Evolutionary conservation across 2,888 invertebrate genomes (phyloP).

Genomic region (Xanthorhoe designata): DNA sequence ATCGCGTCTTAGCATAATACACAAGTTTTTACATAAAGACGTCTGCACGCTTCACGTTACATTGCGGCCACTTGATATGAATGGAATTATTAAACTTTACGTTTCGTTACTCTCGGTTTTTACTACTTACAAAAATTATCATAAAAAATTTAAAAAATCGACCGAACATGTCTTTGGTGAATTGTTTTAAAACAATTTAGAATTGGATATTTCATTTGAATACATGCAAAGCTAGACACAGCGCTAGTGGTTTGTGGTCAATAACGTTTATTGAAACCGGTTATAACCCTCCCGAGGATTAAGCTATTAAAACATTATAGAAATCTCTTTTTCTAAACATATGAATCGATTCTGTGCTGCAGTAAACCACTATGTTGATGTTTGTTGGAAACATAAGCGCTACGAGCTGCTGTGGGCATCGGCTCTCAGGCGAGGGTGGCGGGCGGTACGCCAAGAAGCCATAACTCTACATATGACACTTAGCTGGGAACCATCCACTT

Average conservation of each 20-base stretch:
- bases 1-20: slow-evolving; percentile 52
- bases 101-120: slow-evolving; percentile 55
- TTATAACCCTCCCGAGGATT: slow-evolving; percentile 28
- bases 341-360: slow-evolving; percentile 39
- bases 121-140: slow-evolving; percentile 40
- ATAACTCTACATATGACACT: slow-evolving; percentile 58
- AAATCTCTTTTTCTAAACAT: slow-evolving; percentile 32
- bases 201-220: slow-evolving; percentile 20
- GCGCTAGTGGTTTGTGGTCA: slow-evolving; percentile 25
- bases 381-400: slow-evolving; percentile 59
- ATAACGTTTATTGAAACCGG: slow-evolving; percentile 35
- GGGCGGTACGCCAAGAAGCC: slow-evolving; percentile 62
- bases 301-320: slow-evolving; percentile 33
- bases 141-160: slow-evolving; percentile 24
- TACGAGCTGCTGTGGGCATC: slow-evolving; percentile 54
- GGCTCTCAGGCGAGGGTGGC: not conserved
- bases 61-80: slow-evolving; percentile 51
- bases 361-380: slow-evolving; percentile 50
- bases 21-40: slow-evolving; percentile 64
- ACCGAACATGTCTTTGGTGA: slow-evolving; percentile 8
- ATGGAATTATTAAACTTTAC: slow-evolving; percentile 62
- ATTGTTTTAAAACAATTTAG: slow-evolving; percentile 22
- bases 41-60: slow-evolving; percentile 50
- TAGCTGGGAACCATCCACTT: slow-evolving; percentile 48
- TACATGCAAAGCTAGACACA: slow-evolving; percentile 12